Evolutionary conservation across 1,140 invertebrate species (phyloP), one percentile per base, ranked within the genome.

Genomic region (Drosophila lowei): DNA sequence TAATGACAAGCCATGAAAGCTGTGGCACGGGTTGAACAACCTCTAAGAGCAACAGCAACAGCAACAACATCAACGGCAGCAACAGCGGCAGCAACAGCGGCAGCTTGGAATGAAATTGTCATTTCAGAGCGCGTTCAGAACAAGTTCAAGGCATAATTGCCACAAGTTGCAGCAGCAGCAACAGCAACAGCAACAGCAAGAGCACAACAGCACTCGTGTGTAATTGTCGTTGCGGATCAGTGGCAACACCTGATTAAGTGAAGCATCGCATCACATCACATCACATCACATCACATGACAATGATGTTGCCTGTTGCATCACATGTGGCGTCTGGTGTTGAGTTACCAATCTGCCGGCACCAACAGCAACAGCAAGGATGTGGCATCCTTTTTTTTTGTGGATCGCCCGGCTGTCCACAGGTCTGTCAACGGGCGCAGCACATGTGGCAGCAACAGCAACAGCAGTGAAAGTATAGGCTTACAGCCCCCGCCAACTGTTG

Each of bases 241-340:
- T 72, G 57, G 79, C 85, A 80, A 85, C 86, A 90, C 86, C 85
- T 89, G 86, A 89, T 90, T 90, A 88, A 90, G 72, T 88, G 71
- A 80, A 83, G 88, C 88, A 89, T 72, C 78, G 78, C 79, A 59
- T 44, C 57, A 63, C 55, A 54, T 54, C 55, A 42, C 55, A 54
- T 54, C 18, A 18, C 18, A 59, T 44, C 57, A 63, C 55, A 54
- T 54, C 55, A 43, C 55, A 54, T 54, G 47, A 43, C 13, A 28
- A 50, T 8, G 42, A 38, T 61, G 42, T 52, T 72, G 21, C 30
- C n/a, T 62, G 41, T 67, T 72, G 78, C 76, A 59, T 62, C 84
- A 81, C 56, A 75, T 79, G 77, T 70, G 56, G 56, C 47, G 49
- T 53, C 61, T 75, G 64, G 85, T 85, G 60, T 89, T 66, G 56